Evolutionary conservation across 2,797 vertebrate genomes (phyloP).

Genomic region (Phyllotis vaccarum): DNA sequence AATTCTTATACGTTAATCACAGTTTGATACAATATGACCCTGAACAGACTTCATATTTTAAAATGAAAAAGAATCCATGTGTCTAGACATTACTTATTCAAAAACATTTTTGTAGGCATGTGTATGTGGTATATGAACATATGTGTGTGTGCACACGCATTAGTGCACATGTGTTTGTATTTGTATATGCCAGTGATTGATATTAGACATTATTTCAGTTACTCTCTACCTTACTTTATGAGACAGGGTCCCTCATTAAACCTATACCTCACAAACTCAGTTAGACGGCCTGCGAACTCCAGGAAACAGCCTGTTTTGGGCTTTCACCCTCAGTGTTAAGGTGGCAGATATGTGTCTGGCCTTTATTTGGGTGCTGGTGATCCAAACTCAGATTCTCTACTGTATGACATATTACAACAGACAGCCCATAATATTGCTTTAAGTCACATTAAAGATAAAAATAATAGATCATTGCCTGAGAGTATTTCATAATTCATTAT

Average conservation of each 20-base stretch:
- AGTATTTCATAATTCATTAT: neutral
- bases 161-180: neutral
- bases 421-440: neutral
- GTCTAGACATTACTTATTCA: constrained; percentile 9
- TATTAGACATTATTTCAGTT: neutral
- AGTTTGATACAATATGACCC: constrained; percentile 11
- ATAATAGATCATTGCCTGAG: neutral
- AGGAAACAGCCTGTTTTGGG: neutral
- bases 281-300: neutral
- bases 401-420: neutral
- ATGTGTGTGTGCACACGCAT: neutral
- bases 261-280: neutral
- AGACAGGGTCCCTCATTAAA: neutral
- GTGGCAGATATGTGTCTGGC: neutral
- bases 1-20: constrained; percentile 54
- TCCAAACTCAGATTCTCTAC: neutral
- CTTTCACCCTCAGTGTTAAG: neutral
- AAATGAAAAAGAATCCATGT: constrained; percentile 14
- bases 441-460: constrained; percentile 43
- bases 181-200: neutral
- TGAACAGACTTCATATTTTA: constrained; percentile 49
- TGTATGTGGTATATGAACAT: neutral
- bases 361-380: neutral
- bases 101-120: neutral
- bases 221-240: neutral